Conservation (phyloP, 2,888 invertebrate species). For the Lasioglossum figueresi region DNA sequence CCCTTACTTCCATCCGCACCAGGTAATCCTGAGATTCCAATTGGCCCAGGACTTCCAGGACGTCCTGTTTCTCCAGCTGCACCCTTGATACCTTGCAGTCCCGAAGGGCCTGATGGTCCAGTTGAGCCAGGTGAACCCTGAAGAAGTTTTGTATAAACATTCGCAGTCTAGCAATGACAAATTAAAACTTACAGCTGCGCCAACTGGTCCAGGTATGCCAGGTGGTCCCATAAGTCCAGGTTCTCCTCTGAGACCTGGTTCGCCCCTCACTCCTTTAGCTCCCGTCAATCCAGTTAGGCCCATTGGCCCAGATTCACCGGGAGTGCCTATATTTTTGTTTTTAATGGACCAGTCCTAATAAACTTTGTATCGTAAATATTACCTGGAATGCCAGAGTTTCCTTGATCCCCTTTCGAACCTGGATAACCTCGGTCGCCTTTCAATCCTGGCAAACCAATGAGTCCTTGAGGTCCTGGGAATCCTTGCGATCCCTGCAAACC, state of each 20-base stretch:
- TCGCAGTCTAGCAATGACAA: neutral
- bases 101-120: constrained; percentile 89
- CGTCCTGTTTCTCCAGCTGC: constrained; percentile 89
- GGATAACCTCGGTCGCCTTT: constrained; percentile 90
- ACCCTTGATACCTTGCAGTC: constrained; percentile 89
- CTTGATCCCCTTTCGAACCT: constrained; percentile 91
- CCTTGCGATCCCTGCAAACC: constrained; percentile 90
- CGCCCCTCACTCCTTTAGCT: constrained; percentile 90
- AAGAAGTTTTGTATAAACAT: constrained; percentile 23
- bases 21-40: constrained; percentile 89
- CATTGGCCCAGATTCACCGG: constrained; percentile 87
- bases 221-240: constrained; percentile 90
- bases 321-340: constrained; percentile 85
- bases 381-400: constrained; percentile 87
- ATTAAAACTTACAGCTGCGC: constrained; percentile 86
- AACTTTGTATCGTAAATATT: constrained; percentile 46
- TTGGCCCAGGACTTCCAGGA: constrained; percentile 88
- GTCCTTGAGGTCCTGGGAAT: constrained; percentile 88
- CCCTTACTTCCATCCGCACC: constrained; percentile 91
- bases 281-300: constrained; percentile 88
- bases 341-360: neutral
- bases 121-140: constrained; percentile 90
- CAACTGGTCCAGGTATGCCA: constrained; percentile 91
- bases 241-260: constrained; percentile 91
- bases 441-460: constrained; percentile 88